phyloP scores from a whole-genome alignment of 2,797 vertebrate species.

The Onychomys arenicola region DNA sequence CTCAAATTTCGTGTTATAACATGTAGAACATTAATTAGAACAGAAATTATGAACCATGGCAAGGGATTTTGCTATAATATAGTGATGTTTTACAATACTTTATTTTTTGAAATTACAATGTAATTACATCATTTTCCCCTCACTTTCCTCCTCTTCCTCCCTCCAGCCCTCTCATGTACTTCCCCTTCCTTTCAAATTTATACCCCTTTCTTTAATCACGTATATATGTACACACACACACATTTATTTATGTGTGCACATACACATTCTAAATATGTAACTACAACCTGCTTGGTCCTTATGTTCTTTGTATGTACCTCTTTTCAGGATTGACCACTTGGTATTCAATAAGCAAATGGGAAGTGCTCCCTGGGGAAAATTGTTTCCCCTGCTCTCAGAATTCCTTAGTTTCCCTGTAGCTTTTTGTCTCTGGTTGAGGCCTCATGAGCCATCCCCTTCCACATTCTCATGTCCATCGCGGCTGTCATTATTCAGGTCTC shows the following conservation, averaged over 20 bases:
- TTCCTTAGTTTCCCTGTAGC: too few species aligned
- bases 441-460: too few species aligned
- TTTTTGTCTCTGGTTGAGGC: neutral
- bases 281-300: neutral
- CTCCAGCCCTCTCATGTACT: neutral
- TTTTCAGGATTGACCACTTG: neutral
- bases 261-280: neutral
- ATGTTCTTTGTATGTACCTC: too few species aligned
- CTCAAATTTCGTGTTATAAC: constrained; percentile 71
- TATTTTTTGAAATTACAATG: neutral
- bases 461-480: too few species aligned
- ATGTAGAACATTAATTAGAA: constrained; percentile 68
- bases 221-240: neutral
- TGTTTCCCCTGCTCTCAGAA: neutral
- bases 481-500: neutral
- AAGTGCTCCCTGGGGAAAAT: neutral
- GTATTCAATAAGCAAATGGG: neutral
- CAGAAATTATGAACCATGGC: constrained; percentile 36
- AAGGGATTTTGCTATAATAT: constrained; percentile 24
- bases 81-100: neutral
- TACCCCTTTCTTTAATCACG: neutral
- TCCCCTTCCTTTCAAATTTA: neutral
- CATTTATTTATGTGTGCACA: neutral
- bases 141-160: neutral
- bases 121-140: neutral